These are phyloP conservation scores for Cephonodes hylas DNA, from an alignment of 2,888 invertebrate genomes.

Conservation along the genomic window DNA sequence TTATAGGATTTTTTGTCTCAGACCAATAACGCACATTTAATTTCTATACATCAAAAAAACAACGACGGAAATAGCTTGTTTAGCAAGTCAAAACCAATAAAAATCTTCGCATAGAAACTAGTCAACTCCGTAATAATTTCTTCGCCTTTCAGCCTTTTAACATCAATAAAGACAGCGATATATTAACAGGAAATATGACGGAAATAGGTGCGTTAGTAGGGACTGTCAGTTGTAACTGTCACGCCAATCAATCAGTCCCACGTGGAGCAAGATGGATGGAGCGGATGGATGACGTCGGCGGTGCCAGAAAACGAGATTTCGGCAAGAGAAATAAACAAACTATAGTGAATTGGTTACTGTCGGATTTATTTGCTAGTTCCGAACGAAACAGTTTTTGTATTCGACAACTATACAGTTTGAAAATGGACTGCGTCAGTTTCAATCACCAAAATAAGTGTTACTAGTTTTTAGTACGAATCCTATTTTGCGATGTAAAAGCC, in stretches of 20 bases:
- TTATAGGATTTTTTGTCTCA: too few species aligned
- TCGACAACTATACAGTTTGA: neutral
- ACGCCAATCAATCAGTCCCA: constrained; percentile 3
- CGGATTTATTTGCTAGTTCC: neutral
- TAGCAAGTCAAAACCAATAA: too few species aligned
- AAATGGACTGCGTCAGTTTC: neutral
- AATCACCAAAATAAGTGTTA: too few species aligned
- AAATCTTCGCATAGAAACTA: too few species aligned
- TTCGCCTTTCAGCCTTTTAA: neutral
- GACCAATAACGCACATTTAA: too few species aligned
- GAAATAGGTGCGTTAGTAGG: neutral
- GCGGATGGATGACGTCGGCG: neutral
- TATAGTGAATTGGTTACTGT: neutral
- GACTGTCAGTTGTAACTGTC: neutral
- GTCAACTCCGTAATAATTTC: too few species aligned
- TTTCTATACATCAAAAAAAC: too few species aligned
- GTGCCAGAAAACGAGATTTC: neutral
- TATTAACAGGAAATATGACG: neutral
- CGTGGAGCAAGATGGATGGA: neutral
- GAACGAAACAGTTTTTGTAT: neutral
- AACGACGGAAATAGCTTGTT: too few species aligned
- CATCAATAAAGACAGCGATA: neutral
- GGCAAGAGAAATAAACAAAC: neutral
- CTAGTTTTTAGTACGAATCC: too few species aligned
- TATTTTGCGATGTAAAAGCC: too few species aligned